phyloP scores from a whole-genome alignment of 2,888 invertebrate species.

The Syrista parreyssii region DNA sequence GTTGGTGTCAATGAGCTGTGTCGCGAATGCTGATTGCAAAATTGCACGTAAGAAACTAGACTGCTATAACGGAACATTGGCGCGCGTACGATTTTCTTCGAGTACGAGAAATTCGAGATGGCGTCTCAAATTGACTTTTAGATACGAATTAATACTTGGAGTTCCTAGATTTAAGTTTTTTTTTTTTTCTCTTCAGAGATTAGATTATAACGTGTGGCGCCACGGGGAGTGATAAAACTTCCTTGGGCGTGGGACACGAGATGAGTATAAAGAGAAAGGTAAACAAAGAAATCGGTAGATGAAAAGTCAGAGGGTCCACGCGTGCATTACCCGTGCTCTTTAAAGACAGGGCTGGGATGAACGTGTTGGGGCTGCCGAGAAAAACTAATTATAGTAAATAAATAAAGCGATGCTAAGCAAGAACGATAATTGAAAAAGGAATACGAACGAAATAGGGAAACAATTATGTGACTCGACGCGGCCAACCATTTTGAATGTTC shows the following conservation, averaged over 20 bases:
- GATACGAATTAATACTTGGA: conserved; percentile 8
- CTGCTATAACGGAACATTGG: neutral
- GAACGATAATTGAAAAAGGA: neutral
- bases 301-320: neutral
- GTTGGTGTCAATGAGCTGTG: neutral
- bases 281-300: neutral
- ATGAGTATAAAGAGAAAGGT: neutral
- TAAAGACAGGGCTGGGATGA: neutral
- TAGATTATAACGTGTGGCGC: neutral
- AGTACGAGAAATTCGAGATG: neutral
- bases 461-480: neutral
- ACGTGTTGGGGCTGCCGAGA: neutral
- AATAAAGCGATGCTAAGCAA: neutral
- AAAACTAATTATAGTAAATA: neutral
- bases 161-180: conserved; percentile 19
- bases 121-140: neutral
- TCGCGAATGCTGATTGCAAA: neutral
- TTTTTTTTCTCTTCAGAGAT: neutral
- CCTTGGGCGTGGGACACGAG: neutral
- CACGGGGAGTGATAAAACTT: neutral
- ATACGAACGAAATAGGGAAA: neutral
- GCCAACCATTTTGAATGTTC: neutral
- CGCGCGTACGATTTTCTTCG: neutral
- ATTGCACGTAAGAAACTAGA: neutral
- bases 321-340: neutral